Percentiles rank a stretch among this genome's conserved stretches.
Evolutionary conservation across 2,888 invertebrate species (phyloP).

Genomic region (Caradrina clavipalpis): DNA sequence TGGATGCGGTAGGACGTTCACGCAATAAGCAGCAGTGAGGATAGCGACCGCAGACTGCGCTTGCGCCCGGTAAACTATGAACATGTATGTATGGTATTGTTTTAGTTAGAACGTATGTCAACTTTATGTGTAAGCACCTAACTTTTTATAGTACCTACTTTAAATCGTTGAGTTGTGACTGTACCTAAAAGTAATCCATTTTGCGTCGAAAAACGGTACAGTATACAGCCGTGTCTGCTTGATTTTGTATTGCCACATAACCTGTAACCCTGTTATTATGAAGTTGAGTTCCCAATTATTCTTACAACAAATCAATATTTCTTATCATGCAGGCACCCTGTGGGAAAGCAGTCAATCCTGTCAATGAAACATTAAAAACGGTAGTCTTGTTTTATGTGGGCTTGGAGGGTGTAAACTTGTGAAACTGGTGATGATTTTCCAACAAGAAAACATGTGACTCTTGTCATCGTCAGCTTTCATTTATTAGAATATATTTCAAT

Average conservation of each 20-base stretch:
- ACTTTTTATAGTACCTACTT: no score
- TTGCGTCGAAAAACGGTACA: background rate
- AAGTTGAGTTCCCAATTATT: background rate
- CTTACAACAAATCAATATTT: constrained; percentile 34
- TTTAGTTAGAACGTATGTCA: no score
- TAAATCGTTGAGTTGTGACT: no score
- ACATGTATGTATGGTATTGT: no score
- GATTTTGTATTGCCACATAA: background rate
- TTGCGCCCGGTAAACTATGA: no score
- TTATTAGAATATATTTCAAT: background rate
- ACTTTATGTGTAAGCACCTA: no score
- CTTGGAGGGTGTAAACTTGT: constrained; percentile 41
- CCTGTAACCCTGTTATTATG: background rate
- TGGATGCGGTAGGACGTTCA: no score
- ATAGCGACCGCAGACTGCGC: no score
- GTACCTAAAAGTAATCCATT: background rate
- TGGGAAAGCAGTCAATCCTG: constrained; percentile 59
- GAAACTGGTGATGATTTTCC: background rate
- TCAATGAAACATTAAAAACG: constrained; percentile 55
- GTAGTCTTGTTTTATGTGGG: constrained; percentile 57
- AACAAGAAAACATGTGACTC: background rate
- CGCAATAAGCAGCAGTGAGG: no score
- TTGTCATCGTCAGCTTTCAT: background rate
- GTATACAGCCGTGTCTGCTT: background rate
- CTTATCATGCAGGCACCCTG: constrained; percentile 65